Percentiles rank a stretch among this genome's conserved stretches.
Conservation (phyloP, 2,888 invertebrate species). For the Eugnorisma glareosa region DNA sequence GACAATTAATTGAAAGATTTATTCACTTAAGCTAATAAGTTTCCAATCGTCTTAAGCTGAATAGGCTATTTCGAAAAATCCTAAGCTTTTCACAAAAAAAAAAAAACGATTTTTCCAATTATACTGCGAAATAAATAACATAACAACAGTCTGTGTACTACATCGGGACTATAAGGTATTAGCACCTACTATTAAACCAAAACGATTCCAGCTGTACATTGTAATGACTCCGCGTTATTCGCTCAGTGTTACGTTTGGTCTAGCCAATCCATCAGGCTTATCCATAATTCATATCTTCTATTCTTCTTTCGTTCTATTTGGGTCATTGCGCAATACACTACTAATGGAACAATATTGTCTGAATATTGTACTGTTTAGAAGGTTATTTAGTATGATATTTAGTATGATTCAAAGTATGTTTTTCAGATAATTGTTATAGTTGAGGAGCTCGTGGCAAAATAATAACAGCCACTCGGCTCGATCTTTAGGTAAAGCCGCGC, state of each 20-base stretch:
- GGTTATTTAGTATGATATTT: not conserved
- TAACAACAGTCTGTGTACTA: not conserved
- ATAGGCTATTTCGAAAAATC: not conserved
- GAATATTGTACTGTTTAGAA: slow-evolving; percentile 38
- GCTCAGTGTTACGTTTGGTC: slow-evolving; percentile 17
- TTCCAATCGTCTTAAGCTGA: not conserved
- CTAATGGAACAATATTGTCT: slow-evolving; percentile 41
- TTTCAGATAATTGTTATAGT: not conserved
- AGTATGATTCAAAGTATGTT: not conserved
- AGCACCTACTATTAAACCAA: not conserved
- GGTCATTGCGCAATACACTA: slow-evolving; percentile 27
- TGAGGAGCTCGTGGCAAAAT: not conserved
- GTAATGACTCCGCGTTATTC: slow-evolving; percentile 18
- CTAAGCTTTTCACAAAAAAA: not conserved
- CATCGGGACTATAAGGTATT: not conserved
- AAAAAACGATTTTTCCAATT: not conserved
- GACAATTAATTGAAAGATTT: too few species aligned
- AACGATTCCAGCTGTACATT: slow-evolving; percentile 16
- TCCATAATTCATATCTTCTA: slow-evolving; percentile 55
- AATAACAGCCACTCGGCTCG: not conserved
- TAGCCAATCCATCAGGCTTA: slow-evolving; percentile 36
- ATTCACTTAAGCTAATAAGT: not conserved
- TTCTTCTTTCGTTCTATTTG: slow-evolving; percentile 42
- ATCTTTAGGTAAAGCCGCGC: not conserved
- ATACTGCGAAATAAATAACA: not conserved